phyloP scores from a whole-genome alignment of 2,113 vertebrate genomes.

The Neotragus pygmaeus region DNA sequence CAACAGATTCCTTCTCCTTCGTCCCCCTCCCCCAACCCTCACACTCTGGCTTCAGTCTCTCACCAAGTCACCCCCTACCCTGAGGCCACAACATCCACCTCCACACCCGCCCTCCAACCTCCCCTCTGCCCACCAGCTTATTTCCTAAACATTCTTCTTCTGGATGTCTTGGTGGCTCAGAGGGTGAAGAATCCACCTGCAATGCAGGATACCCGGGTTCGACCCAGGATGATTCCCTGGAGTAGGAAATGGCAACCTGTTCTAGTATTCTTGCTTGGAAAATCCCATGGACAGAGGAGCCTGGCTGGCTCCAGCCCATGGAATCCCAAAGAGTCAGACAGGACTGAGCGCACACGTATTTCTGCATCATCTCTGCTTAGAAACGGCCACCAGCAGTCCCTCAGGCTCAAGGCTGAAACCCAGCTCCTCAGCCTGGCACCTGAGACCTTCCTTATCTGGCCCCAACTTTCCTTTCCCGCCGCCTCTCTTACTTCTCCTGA shows the following conservation, averaged over 20 bases:
- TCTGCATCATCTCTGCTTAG: not conserved
- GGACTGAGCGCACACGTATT: fast-evolving
- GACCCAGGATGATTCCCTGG: not conserved
- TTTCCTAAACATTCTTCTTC: not conserved
- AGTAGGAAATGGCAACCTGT: not conserved
- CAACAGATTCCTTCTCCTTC: not conserved
- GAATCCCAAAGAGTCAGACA: not conserved
- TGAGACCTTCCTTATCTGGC: not conserved
- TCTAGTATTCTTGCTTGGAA: not conserved
- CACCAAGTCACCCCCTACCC: not conserved
- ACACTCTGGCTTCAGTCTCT: not conserved
- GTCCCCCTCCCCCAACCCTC: not conserved
- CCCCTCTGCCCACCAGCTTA: not conserved
- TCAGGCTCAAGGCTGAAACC: not conserved
- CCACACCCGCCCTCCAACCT: fast-evolving
- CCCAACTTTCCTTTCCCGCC: not conserved
- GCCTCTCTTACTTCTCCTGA: not conserved
- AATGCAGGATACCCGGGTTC: not conserved
- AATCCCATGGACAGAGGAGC: not conserved
- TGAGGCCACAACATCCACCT: not conserved
- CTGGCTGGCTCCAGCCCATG: not conserved
- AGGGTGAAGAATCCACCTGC: not conserved
- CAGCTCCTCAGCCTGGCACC: not conserved
- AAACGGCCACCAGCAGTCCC: not conserved
- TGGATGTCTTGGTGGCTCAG: not conserved